These are phyloP conservation scores for Hippopotamyrus pictus DNA, from an alignment of 2,797 vertebrate species.

Conservation along the genomic window DNA sequence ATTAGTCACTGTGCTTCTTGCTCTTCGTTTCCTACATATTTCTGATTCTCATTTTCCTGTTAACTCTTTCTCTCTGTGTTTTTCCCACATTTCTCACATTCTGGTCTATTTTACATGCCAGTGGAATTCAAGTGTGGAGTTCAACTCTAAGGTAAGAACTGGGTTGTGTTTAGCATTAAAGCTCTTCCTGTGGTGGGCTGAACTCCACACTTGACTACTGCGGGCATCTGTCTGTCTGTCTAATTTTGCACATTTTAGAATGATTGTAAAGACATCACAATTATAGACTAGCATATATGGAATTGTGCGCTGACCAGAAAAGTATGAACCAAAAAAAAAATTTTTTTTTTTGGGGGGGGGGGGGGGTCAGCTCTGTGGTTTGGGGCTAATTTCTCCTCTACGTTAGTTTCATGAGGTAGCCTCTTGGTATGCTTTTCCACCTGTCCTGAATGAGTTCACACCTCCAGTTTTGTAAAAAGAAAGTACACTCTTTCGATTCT, in stretches of 20 bases:
- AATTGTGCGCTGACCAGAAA: background rate
- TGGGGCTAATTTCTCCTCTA: background rate
- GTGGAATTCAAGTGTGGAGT: slow-evolving; percentile 30
- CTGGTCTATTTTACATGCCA: slow-evolving; percentile 15
- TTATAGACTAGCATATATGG: background rate
- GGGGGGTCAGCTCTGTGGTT: background rate
- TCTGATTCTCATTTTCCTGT: background rate
- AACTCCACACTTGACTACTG: slow-evolving; percentile 24
- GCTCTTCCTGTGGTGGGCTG: slow-evolving; percentile 15
- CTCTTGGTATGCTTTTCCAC: background rate
- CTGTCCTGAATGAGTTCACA: background rate
- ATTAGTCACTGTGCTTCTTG: background rate
- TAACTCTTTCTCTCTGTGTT: slow-evolving; percentile 24
- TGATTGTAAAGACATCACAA: background rate
- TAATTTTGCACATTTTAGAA: background rate
- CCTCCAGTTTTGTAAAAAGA: background rate
- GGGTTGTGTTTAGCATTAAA: background rate
- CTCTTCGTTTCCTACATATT: background rate
- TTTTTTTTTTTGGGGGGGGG: too few species aligned
- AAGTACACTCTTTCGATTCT: background rate
- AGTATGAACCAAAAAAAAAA: background rate
- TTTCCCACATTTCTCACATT: background rate
- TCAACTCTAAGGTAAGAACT: slow-evolving; percentile 25
- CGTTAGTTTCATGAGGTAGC: background rate
- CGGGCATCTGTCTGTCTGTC: background rate